Evolutionary conservation across 1,140 invertebrate species (phyloP), one percentile per base, ranked within the genome.

Genomic region (Galleria mellonella): DNA sequence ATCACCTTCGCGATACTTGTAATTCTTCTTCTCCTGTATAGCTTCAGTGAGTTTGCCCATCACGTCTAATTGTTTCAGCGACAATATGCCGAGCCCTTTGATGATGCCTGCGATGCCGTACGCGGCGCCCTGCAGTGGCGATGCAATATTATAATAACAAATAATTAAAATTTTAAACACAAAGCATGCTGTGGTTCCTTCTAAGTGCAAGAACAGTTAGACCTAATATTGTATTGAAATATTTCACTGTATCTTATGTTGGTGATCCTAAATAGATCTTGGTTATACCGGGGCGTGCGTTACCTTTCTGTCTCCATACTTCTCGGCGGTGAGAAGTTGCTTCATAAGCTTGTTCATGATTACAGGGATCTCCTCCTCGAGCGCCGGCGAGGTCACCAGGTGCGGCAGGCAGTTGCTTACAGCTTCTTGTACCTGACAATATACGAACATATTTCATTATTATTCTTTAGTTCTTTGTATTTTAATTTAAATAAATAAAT

Each of bases 21-120:
- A 96, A 73, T 98, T 98, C 72, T 98, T 98, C 71, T 99, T 99
- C 76, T 99, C 95, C 76, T 98, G 96, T 63, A 99, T 97, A 47
- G 96, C 97, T 39, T 93, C 93, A 0, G 96, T 98, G 15, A 99
- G 85, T 44, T 94, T 96, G 0, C 92, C 94, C 95, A 99, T 98
- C 13, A 99, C 97, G 63, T 98, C 95, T 29, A 97, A 87, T 69
- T 99, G 97, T 72, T 99, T 99, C 8, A 99, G 81, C 0, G 96
- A 94, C 4, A 98, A 84, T 63, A 99, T 99, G 31, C 98, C 98
- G 71, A 99, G 92, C 0, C 98, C 98, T 83, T 98, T 98, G 2
- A 99, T 94, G 39, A 95, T 89, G 10, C 95, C 95, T 4, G 95
- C 95, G 29, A 97, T 89, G 2, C 95, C 96, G 72, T 97, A 97